Evolutionary conservation across 2,797 vertebrate genomes (phyloP), one percentile per base, ranked within the genome.

Genomic region (Aythya fuligula): DNA sequence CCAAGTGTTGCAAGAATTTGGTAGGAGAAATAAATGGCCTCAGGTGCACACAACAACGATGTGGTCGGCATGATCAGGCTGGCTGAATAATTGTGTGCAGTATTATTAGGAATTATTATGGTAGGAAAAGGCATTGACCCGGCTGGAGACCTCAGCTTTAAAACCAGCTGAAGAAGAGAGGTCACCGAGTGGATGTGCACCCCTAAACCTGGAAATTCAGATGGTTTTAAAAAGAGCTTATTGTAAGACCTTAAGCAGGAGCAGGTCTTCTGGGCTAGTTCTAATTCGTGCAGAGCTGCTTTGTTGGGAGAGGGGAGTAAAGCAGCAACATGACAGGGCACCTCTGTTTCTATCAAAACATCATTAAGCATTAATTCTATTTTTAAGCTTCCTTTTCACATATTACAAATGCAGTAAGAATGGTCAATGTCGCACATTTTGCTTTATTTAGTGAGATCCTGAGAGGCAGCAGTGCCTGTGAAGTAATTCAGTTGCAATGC

Each of bases 21-120:
- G 56, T 53, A 64, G 67, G 56, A 53, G 51, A 39, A 84, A n/a
- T 15, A 58, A 76, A 39, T 67, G 38, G 73, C 43, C 66, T 78
- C 0, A 0, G 72, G 36, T 32, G 30, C 43, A 70, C 53, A 73
- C 77, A 51, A 20, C 70, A 38, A 27, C 90, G 60, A 9, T 56
- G 28, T 0, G 0, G n/a, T 30, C 70, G 60, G 56, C 0, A 0
- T 66, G 93, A 47, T 32, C 77, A 41, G n/a, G 5, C 49, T 67
- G 62, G 3, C 49, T 24, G 25, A 19, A 0, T 6, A 9, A 67
- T 39, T 41, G 7, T 49, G 24, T 49, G 13, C 47, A 25, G 4
- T 49, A 25, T 49, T 49, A 13, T 24, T 49, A 49, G 47, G 47
- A 25, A 49, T 49, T 49, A 49, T 49, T 24, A 49, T 13, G 4